A percentile compares a stretch with the other conserved stretches of the same genome.
Evolutionary conservation across 1,140 invertebrate species (phyloP).

Genomic region (Coelopa frigida): DNA sequence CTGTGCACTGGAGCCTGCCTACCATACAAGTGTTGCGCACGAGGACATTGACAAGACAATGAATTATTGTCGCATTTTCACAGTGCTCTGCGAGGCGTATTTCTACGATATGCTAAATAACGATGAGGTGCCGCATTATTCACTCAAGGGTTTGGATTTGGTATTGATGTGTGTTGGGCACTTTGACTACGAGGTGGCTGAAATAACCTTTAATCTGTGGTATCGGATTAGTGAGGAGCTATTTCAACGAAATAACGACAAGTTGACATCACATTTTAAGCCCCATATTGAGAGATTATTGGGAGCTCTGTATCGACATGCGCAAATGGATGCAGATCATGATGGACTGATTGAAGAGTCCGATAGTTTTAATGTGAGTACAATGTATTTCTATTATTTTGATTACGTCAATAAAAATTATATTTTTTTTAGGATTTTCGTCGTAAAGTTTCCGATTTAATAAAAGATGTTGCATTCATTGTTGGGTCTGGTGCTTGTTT

Average conservation of each 20-base stretch:
- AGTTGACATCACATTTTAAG: constrained; percentile 71
- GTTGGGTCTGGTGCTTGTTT: constrained; percentile 89
- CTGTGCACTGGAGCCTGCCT: constrained; percentile 72
- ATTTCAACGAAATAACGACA: constrained; percentile 78
- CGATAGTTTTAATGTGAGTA: constrained; percentile 61
- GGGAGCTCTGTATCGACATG: constrained; percentile 73
- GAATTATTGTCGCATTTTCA: constrained; percentile 93
- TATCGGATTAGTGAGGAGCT: constrained; percentile 90
- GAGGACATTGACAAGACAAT: constrained; percentile 88
- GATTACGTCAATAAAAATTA: not conserved
- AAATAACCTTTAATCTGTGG: constrained; percentile 97
- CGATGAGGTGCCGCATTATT: constrained; percentile 62
- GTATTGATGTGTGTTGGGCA: constrained; percentile 89
- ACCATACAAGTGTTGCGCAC: constrained; percentile 83
- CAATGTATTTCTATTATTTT: not conserved
- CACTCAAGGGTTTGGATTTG: constrained; percentile 80
- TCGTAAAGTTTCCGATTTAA: constrained; percentile 80
- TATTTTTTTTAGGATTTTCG: constrained; percentile 70
- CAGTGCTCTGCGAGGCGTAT: constrained; percentile 87
- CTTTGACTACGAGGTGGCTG: constrained; percentile 96
- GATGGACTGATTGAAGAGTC: constrained; percentile 83
- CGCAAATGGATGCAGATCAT: constrained; percentile 85
- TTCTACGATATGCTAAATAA: constrained; percentile 69
- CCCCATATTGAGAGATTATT: constrained; percentile 88
- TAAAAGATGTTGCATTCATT: constrained; percentile 97